Evolutionary conservation across 2,888 invertebrate genomes (phyloP), one percentile per base, ranked within the genome.

Genomic region (Platerodrilus igneus): DNA sequence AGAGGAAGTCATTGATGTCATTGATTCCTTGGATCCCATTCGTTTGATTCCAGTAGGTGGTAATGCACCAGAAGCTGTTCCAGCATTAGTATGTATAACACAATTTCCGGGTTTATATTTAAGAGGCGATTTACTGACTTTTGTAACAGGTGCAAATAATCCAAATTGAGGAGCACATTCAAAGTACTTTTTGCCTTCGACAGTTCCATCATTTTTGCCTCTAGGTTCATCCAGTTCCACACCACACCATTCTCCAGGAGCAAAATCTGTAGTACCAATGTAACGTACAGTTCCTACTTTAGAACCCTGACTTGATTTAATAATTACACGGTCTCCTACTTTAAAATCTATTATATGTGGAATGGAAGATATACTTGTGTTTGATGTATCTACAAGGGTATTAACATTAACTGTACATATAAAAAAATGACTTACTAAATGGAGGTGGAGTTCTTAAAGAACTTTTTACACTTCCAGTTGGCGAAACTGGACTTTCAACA

Each of bases 161-260:
- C 97, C 97, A 70, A 85, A 88, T 62, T 87, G 84, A 21, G 88
- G 84, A 48, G 81, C 78, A 68, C 96, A 97, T 52, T 87, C 84
- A 72, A 97, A 97, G 73, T 97, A 97, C 92, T 91, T 86, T 69
- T 83, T 85, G 37, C 91, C 94, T 50, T 83, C 88, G 18, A 96
- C 92, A 31, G 89, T 83, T 40, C 97, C 96, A 63, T 97, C 94
- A 68, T 97, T 96, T 71, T 96, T 96, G 35, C 97, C 97, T 42
- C 85, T 71, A 1, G 91, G 83, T 51, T 94, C 92, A 63, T 95
- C 94, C 52, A 97, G 74, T 67, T 96, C 94, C 11, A 97, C 86
- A 14, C 96, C 96, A 46, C 89, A 94, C 95, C 95, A 96, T 54
- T 91, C 82, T 19, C 96, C 96, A 19, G 82, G 68, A 1, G 95